These are phyloP conservation scores for Antrozous pallidus DNA, from an alignment of 2,797 vertebrate species.

Conservation along the genomic window DNA sequence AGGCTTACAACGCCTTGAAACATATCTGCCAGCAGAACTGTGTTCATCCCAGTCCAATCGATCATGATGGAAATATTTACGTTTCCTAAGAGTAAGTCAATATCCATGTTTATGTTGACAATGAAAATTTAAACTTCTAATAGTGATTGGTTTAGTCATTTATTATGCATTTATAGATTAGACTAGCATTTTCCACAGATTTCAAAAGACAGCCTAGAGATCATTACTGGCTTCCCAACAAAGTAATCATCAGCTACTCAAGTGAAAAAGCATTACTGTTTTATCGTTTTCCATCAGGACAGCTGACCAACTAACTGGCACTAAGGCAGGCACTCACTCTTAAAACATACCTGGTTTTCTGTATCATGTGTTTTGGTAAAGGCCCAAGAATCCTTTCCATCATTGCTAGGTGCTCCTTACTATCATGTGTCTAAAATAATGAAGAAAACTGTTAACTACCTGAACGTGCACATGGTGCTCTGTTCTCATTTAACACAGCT, in stretches of 20 bases:
- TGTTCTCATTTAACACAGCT: background rate
- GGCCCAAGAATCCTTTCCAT: constrained; percentile 96
- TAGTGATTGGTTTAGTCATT: background rate
- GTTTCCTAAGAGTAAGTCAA: constrained; percentile 84
- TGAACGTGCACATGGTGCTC: background rate
- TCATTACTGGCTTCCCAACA: background rate
- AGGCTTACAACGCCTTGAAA: constrained; percentile 89
- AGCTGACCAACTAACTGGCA: background rate
- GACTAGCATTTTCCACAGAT: background rate
- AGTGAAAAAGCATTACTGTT: background rate
- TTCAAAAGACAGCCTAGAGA: background rate
- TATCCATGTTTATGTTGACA: background rate
- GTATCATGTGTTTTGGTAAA: constrained; percentile 87
- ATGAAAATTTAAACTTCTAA: background rate
- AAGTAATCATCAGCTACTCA: background rate
- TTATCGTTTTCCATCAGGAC: background rate
- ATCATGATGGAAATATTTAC: constrained; percentile 85
- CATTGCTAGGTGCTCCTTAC: constrained; percentile 97
- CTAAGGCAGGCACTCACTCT: background rate
- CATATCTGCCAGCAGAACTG: constrained; percentile 87
- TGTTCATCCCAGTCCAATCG: constrained; percentile 90
- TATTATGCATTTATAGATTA: background rate
- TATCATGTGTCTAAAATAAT: constrained; percentile 88
- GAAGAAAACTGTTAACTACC: background rate
- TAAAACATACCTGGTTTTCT: constrained; percentile 88